Base-by-base conservation (phyloP, 2,888 invertebrate species). In the Dryococelus australis region DNA sequence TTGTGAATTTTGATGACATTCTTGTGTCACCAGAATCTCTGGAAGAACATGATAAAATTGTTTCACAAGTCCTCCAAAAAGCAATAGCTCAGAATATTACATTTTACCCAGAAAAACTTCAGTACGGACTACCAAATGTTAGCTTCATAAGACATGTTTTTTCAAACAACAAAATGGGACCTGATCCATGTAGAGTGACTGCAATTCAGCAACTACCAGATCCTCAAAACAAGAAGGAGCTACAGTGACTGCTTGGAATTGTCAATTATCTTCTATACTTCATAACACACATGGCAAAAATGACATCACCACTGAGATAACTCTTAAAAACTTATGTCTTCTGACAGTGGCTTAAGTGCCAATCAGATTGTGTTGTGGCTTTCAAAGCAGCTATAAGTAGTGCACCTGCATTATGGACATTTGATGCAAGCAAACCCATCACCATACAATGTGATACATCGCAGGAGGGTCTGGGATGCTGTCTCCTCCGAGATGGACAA, bases 31-130 rank as follows among this genome's bases (percentile, higher is more conserved):
- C 83, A 28, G 5, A 13, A 83, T 83, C 27, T 26, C 35, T 83
- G 83, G 83, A 83, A 28, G 83, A 83, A 28, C 27, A 83, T 83
- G 83, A 83, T 43, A 27, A 83, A 20, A 28, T 26, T 27, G 83
- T 83, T 13, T 26, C 83, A 65, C 16, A 65, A 65, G 65, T 20
- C n/a, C n/a, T n/a, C n/a, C n/a, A n/a, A n/a, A n/a, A n/a, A n/a
- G n/a, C n/a, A n/a, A n/a, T n/a, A n/a, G 13, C 65, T 65, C 65
- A 20, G 20, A 65, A 65, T 24, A 65, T 65, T 6, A 65, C 8
- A 24, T 65, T 65, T 20, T 12, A 65, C 24, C 65, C 65, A 65
- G 65, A 20, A 20, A 65, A 65, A 20, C 65, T 65, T 13, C 65
- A 65, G 24, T 65, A 65, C 65, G 16, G 65, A 65, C 13, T 65